Conservation (phyloP, 2,113 vertebrate genomes). For the Paratilapia polleni region DNA sequence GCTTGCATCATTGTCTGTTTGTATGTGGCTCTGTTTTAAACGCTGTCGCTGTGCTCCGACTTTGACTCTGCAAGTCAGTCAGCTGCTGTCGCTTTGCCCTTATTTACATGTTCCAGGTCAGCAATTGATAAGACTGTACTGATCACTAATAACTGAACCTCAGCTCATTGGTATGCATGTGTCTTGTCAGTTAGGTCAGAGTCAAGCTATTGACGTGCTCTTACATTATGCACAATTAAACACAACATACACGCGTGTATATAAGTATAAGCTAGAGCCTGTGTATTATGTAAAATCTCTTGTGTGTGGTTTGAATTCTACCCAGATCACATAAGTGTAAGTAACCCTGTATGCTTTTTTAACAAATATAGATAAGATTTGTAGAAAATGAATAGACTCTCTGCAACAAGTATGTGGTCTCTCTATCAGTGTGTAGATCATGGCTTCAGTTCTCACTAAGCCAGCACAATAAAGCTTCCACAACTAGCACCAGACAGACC, state of each 20-base stretch:
- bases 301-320: background rate
- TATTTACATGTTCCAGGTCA: slow-evolving; percentile 19
- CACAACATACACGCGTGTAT: too few relatives aligned
- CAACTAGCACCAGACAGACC: slow-evolving; percentile 1
- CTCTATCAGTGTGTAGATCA: background rate
- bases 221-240: background rate
- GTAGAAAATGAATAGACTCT: background rate
- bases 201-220: background rate
- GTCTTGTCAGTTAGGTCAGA: background rate
- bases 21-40: background rate
- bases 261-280: too few relatives aligned
- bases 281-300: background rate
- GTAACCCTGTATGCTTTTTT: background rate
- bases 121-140: slow-evolving; percentile 15
- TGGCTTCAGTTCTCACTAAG: background rate
- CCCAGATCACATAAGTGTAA: background rate
- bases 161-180: background rate
- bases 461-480: slow-evolving; percentile 6
- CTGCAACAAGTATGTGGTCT: background rate
- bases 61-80: background rate
- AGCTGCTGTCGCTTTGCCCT: slow-evolving; percentile 32
- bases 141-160: background rate
- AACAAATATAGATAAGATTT: background rate
- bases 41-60: background rate
- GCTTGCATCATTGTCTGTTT: background rate